Evolutionary conservation across 1,140 invertebrate species (phyloP), one percentile per base, ranked within the genome.

Genomic region (Vollenhovia emeryi): DNA sequence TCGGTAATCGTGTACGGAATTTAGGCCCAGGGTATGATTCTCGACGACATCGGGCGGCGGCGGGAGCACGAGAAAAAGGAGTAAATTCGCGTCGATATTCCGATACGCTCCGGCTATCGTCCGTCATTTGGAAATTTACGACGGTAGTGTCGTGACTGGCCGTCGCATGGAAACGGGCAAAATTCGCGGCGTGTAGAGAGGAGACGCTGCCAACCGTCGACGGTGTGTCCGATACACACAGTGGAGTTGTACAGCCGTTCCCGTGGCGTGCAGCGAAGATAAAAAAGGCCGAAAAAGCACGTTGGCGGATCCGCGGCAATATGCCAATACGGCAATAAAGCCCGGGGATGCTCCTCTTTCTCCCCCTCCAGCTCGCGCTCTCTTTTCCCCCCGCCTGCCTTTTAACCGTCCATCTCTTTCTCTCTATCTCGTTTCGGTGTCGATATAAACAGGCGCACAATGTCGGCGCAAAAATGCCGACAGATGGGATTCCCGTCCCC

Each of bases 241-340:
- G 50, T 68, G 11, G 36, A 78, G 69, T 55, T 40, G 69, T 57
- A 84, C 48, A 66, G 52, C 24, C n/a, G 64, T 76, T 62, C 69
- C 62, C 68, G 83, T 71, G 71, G 75, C 60, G 80, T 75, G 80
- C 80, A 55, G 55, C 71, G 11, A 84, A 84, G 78, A 50, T 82
- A 74, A 88, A 68, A 84, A 64, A 57, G 24, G 30, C 59, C n/a
- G 69, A 89, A 80, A 87, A 75, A 86, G 43, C 79, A 60, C 43
- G 84, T 57, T 59, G 88, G 74, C 79, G 52, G 84, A 87, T 84
- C 76, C 83, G 84, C 87, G 85, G 78, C 89, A 85, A 91, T 90
- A 90, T 88, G 76, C 89, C 89, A 87, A 90, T 91, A 91, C 74
- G 84, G 85, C 89, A 88, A 88, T 90, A 90, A 90, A 90, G 64